Evolutionary conservation across 1,140 invertebrate species (phyloP).

Genomic region (Zelostemma sp.): DNA sequence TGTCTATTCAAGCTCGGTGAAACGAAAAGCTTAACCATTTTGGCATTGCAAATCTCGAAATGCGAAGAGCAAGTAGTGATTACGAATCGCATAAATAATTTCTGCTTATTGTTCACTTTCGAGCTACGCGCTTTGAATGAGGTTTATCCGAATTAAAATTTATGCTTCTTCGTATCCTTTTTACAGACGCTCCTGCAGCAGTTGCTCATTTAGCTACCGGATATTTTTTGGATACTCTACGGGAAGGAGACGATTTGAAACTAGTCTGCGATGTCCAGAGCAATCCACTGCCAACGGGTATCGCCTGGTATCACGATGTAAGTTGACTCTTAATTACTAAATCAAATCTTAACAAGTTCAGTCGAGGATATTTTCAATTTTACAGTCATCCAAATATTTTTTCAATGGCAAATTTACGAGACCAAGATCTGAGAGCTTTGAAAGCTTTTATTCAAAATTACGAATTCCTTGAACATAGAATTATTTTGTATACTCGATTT

Average conservation of each 20-base stretch:
- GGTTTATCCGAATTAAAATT: constrained; percentile 29
- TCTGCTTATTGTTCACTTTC: constrained; percentile 28
- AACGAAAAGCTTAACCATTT: constrained; percentile 23
- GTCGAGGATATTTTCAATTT: too few species aligned
- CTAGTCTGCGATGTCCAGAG: constrained; percentile 72
- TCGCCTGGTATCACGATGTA: constrained; percentile 74
- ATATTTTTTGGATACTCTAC: constrained; percentile 61
- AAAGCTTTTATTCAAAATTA: too few species aligned
- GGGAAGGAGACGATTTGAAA: constrained; percentile 74
- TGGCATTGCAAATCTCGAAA: constrained; percentile 30
- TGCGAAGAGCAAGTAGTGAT: constrained; percentile 21
- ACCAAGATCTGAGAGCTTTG: too few species aligned
- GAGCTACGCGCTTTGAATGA: constrained; percentile 3
- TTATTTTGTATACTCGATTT: too few species aligned
- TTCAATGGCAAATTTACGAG: too few species aligned
- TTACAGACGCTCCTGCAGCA: constrained; percentile 64
- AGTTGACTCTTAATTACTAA: constrained; percentile 53
- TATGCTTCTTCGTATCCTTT: constrained; percentile 10
- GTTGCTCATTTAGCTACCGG: constrained; percentile 59
- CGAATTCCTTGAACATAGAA: too few species aligned
- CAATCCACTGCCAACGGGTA: constrained; percentile 70
- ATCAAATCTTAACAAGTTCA: too few species aligned
- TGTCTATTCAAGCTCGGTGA: constrained; percentile 9
- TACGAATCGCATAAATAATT: constrained; percentile 17
- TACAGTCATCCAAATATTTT: too few species aligned